These are phyloP conservation scores for Sarcophaga variegata DNA, from an alignment of 2,888 invertebrate genomes.

Conservation along the genomic window DNA sequence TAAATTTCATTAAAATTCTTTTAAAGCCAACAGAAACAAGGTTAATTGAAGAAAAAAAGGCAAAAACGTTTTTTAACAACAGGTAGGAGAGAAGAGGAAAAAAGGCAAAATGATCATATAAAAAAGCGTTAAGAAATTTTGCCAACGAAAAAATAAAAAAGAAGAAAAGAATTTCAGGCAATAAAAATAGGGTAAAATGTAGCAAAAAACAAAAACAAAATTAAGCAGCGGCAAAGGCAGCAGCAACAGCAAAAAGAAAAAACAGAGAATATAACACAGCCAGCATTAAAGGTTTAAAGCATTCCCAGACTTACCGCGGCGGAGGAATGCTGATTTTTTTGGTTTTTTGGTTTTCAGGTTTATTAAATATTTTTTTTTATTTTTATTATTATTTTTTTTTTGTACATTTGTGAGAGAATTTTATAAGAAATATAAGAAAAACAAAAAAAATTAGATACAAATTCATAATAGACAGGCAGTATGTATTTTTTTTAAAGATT, in stretches of 20 bases:
- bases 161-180: not conserved
- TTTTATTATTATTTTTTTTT: constrained; percentile 56
- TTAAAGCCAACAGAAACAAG: constrained; percentile 3
- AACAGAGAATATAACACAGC: constrained; percentile 57
- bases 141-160: constrained; percentile 33
- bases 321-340: constrained; percentile 85
- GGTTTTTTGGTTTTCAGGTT: constrained; percentile 76
- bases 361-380: constrained; percentile 64
- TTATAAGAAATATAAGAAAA: constrained; percentile 8
- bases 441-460: not conserved
- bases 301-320: constrained; percentile 87
- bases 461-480: constrained; percentile 4
- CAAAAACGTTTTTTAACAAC: constrained; percentile 5
- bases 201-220: constrained; percentile 59
- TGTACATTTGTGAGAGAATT: constrained; percentile 38
- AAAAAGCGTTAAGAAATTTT: constrained; percentile 57
- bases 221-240: constrained; percentile 62
- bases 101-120: constrained; percentile 5
- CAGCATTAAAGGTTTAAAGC: constrained; percentile 78
- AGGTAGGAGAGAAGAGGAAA: constrained; percentile 2
- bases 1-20: too few species aligned
- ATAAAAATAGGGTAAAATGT: constrained; percentile 27
- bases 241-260: constrained; percentile 59
- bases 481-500: constrained; percentile 15
- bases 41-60: not conserved